Evolutionary conservation across 1,140 invertebrate species (phyloP).

Genomic region (Cydia pomonella): DNA sequence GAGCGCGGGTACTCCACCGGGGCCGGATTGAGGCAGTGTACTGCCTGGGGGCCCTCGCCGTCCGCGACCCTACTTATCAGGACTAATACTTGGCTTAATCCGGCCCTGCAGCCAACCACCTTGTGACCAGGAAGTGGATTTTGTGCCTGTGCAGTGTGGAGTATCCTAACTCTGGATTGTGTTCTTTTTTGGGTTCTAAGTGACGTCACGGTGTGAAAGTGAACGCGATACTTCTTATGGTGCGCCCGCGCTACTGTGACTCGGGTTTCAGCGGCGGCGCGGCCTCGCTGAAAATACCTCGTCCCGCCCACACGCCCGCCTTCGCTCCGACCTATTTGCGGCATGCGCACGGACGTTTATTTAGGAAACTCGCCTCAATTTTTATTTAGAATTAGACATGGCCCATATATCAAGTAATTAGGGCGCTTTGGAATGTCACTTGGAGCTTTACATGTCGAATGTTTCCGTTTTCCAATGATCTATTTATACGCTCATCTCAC

Average conservation of each 20-base stretch:
- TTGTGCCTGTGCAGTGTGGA: conserved; percentile 37
- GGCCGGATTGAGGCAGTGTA: background rate
- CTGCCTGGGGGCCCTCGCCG: background rate
- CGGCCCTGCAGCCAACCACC: background rate
- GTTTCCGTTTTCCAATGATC: background rate
- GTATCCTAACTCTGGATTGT: background rate
- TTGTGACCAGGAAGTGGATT: conserved; percentile 19
- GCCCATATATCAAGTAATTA: conserved; percentile 67
- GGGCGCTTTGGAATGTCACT: conserved; percentile 43
- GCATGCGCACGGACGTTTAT: conserved; percentile 66
- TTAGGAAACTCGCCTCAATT: conserved; percentile 72
- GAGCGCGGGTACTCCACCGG: conserved; percentile 57
- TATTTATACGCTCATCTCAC: conserved; percentile 8
- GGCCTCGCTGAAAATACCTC: conserved; percentile 74
- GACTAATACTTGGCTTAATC: background rate
- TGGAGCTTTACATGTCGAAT: conserved; percentile 32
- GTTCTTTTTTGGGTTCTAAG: conserved; percentile 4
- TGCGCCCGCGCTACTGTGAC: conserved; percentile 51
- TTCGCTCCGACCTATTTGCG: conserved; percentile 68
- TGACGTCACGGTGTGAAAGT: conserved; percentile 41
- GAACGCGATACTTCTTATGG: conserved; percentile 36
- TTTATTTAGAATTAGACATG: conserved; percentile 68
- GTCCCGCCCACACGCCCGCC: conserved; percentile 48
- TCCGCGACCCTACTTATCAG: too few species aligned
- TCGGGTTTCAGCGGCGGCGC: conserved; percentile 71